Conservation (phyloP, 2,888 invertebrate species). For the Agriopis leucophaearia region DNA sequence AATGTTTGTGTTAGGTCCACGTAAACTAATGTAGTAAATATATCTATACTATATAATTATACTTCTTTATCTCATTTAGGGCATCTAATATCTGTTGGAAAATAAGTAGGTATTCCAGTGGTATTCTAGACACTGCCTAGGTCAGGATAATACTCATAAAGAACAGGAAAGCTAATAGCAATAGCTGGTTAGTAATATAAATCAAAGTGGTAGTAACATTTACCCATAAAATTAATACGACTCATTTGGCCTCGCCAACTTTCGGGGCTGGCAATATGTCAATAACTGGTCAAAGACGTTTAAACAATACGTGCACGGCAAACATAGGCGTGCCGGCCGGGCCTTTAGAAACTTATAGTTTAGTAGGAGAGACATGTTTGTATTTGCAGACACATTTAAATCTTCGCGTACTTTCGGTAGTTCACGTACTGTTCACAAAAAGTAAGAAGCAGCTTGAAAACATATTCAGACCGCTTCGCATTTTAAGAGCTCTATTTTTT, state of each 20-base stretch:
- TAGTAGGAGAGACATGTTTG: not conserved
- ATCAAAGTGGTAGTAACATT: conserved; percentile 41
- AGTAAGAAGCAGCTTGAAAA: too few species aligned
- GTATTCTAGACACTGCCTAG: not conserved
- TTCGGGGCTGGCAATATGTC: conserved; percentile 48
- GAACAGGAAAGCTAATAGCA: conserved; percentile 32
- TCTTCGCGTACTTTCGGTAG: not conserved
- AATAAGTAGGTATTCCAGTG: too few species aligned
- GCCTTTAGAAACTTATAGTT: conserved; percentile 4
- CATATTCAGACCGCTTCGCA: too few species aligned
- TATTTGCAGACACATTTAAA: not conserved
- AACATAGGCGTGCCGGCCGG: conserved; percentile 21
- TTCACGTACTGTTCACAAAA: too few species aligned
- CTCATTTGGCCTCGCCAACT: conserved; percentile 49
- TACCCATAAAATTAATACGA: conserved; percentile 53
- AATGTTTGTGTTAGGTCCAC: too few species aligned
- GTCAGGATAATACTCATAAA: conserved; percentile 17
- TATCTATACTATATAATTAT: too few species aligned
- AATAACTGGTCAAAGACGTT: conserved; percentile 44
- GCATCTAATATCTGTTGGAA: too few species aligned
- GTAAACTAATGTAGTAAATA: too few species aligned
- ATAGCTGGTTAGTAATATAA: conserved; percentile 35
- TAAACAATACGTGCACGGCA: conserved; percentile 49
- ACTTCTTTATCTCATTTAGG: too few species aligned
- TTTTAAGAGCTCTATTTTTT: too few species aligned